A percentile compares a stretch with the other conserved stretches of the same genome.
These are phyloP conservation scores for Meghimatium bilineatum DNA, from an alignment of 2,888 invertebrate species.

Conservation along the genomic window DNA sequence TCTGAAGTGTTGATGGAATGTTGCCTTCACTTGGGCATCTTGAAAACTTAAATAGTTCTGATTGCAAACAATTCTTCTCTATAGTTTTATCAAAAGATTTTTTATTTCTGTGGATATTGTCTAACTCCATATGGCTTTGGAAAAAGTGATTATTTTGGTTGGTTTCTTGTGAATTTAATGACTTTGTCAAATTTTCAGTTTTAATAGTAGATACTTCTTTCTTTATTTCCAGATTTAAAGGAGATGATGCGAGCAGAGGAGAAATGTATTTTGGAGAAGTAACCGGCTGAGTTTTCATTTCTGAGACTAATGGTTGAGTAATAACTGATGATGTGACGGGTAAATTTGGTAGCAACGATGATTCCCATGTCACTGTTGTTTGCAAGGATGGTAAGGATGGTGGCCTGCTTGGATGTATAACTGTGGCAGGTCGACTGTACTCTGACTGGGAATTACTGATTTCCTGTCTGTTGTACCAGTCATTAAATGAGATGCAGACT, in stretches of 20 bases:
- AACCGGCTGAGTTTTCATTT: not conserved
- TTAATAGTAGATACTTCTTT: not conserved
- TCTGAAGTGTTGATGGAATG: conserved; percentile 40
- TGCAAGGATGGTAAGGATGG: not conserved
- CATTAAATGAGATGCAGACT: conserved; percentile 34
- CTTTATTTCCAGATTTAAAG: not conserved
- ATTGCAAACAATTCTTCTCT: conserved; percentile 7
- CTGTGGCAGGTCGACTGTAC: not conserved
- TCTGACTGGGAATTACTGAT: not conserved
- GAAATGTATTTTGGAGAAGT: not conserved
- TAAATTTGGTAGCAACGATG: not conserved
- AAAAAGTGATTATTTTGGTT: not conserved
- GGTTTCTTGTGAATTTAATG: not conserved
- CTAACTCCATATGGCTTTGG: not conserved
- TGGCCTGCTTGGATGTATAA: not conserved
- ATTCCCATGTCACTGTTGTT: not conserved
- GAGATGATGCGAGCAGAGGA: not conserved
- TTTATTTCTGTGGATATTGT: not conserved
- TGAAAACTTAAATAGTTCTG: conserved; percentile 19
- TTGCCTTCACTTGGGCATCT: conserved; percentile 34
- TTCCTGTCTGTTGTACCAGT: conserved; percentile 39
- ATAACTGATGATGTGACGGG: not conserved
- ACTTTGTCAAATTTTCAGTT: not conserved
- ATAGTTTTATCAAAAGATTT: conserved; percentile 5
- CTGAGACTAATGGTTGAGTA: not conserved